Conservation (phyloP, 2,113 vertebrate genomes). For the Toxotes jaculatrix region DNA sequence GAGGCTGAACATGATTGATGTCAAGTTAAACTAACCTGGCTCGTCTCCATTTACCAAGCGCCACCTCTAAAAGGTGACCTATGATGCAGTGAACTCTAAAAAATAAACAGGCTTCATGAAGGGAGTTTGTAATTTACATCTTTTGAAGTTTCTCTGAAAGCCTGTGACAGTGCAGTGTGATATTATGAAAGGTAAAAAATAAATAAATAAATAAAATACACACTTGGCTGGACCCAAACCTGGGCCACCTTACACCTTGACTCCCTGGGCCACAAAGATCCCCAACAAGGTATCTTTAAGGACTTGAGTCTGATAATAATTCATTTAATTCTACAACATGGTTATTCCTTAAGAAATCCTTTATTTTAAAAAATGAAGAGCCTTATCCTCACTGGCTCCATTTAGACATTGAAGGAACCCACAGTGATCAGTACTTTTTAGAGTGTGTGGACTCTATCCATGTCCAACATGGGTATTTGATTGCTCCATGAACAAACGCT, state of each 20-base stretch:
- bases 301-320: neutral
- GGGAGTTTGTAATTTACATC: neutral
- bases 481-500: constrained; percentile 52
- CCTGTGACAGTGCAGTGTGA: neutral
- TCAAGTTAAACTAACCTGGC: constrained; percentile 18
- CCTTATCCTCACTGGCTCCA: no score
- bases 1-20: constrained; percentile 55
- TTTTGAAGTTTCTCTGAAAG: neutral
- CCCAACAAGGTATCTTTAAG: neutral
- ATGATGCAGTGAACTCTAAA: neutral
- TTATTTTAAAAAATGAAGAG: neutral
- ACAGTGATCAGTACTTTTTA: neutral
- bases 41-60: neutral
- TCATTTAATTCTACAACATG: neutral
- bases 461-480: constrained; percentile 51
- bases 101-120: neutral
- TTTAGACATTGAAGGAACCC: neutral
- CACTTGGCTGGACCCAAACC: no score
- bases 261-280: neutral
- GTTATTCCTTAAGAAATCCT: neutral
- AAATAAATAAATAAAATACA: neutral
- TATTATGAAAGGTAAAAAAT: neutral
- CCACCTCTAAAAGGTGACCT: constrained; percentile 18
- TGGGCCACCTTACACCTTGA: neutral
- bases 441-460: constrained; percentile 26